Evolutionary conservation across 2,888 invertebrate genomes (phyloP), one percentile per base, ranked within the genome.

Genomic region (Monoplex corrugatus): DNA sequence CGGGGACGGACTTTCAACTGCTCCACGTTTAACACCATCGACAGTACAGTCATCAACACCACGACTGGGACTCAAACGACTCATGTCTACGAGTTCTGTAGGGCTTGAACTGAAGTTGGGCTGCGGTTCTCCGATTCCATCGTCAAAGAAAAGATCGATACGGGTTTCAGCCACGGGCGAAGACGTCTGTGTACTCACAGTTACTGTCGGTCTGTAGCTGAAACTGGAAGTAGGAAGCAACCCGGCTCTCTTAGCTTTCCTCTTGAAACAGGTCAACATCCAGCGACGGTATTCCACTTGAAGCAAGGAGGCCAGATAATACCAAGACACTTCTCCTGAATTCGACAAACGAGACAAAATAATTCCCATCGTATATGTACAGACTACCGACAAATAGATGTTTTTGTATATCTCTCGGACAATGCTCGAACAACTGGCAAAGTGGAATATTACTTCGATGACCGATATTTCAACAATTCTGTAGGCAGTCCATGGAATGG

Each of bases 201-300:
- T 80, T 5, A 5, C 43, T 80, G 78, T 80, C 40, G 40, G 40
- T 80, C 78, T 43, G 78, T 13, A 35, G 35, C 43, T 40, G 23
- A 6, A 23, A 38, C 10, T 35, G 72, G 72, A 23, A 23, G 43
- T 5, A 23, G 78, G 23, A 10, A 19, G 23, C 8, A 28, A 43
- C 5, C 28, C 3, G 6, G 68, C 32, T 28, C 23, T 80, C 43
- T 28, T 80, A 23, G 40, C 78, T 2, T 43, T 40, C 32, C 40
- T 80, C 43, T 45, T 6, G 13, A 82, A 1, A 45, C n/a, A 32
- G 32, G 32, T n/a, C 1, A 45, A 45, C 32, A 45, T 45, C 82
- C 82, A 82, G 32, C 82, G 84, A 6, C 84, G 32, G 50, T 38
- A 84, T 35, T 84, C 50, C 8, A 57, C 50, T 45, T 84, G 84